Percentiles rank a stretch among this genome's conserved stretches.
phyloP scores from a whole-genome alignment of 2,888 invertebrate species.

The Ditula angustiorana region DNA sequence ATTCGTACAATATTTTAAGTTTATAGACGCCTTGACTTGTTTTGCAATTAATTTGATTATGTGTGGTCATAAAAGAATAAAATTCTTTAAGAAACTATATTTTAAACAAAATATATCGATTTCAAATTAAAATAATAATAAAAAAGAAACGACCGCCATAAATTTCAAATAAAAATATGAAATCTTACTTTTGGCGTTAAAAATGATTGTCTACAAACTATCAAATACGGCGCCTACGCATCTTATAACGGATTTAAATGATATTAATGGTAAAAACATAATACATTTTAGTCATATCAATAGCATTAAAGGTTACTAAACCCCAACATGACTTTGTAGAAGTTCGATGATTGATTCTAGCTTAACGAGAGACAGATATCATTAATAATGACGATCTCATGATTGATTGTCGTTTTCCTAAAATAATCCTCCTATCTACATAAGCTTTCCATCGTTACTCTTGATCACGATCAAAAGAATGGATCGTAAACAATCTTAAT shows the following conservation, averaged over 20 bases:
- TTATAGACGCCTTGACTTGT: slow-evolving; percentile 31
- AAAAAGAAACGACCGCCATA: slow-evolving; percentile 22
- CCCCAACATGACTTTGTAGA: slow-evolving; percentile 52
- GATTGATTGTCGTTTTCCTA: slow-evolving; percentile 68
- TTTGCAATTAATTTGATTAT: slow-evolving; percentile 30
- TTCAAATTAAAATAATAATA: slow-evolving; percentile 23
- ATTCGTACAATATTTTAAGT: slow-evolving; percentile 33
- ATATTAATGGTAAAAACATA: slow-evolving; percentile 27
- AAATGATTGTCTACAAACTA: slow-evolving; percentile 5
- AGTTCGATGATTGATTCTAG: slow-evolving; percentile 69
- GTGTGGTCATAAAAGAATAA: slow-evolving; percentile 23
- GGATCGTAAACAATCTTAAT: slow-evolving; percentile 48
- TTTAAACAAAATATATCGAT: slow-evolving; percentile 7
- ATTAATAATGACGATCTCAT: slow-evolving; percentile 73
- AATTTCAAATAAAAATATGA: not conserved
- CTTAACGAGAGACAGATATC: slow-evolving; percentile 65
- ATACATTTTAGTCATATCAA: slow-evolving; percentile 35
- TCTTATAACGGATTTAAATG: slow-evolving; percentile 19
- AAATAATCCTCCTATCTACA: slow-evolving; percentile 57
- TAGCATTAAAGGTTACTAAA: slow-evolving; percentile 36
- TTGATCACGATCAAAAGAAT: slow-evolving; percentile 57
- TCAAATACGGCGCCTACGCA: slow-evolving; percentile 28
- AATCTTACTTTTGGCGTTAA: slow-evolving; percentile 10
- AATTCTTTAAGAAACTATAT: slow-evolving; percentile 24
- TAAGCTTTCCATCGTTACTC: slow-evolving; percentile 47